A percentile compares a stretch with the other conserved stretches of the same genome.
Conservation (phyloP, 2,113 vertebrate species). For the Vidua chalybeata region DNA sequence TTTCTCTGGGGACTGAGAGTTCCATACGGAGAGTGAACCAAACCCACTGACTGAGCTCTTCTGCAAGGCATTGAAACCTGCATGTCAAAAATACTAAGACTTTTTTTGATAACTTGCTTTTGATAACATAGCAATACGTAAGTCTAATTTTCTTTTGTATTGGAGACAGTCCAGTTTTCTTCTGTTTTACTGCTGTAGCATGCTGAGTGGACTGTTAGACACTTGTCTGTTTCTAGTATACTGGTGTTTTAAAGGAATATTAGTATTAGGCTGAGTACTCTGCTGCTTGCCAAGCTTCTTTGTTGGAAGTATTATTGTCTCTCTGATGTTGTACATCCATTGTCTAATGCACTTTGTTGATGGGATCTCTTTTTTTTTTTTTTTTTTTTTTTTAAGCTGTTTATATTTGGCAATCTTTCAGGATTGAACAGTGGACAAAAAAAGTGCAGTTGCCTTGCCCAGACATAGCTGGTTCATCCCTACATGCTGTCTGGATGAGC, state of each 20-base stretch:
- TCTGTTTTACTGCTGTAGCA: neutral
- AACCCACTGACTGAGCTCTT: neutral
- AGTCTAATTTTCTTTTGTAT: neutral
- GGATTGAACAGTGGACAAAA: neutral
- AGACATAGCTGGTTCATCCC: neutral
- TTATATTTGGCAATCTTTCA: slow-evolving; percentile 31
- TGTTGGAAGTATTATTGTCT: neutral
- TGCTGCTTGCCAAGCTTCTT: slow-evolving; percentile 17
- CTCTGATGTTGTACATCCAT: neutral
- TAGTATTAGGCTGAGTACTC: slow-evolving; percentile 5
- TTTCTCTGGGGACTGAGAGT: neutral
- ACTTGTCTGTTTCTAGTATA: neutral
- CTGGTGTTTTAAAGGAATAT: slow-evolving; percentile 24
- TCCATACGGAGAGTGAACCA: neutral
- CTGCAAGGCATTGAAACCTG: neutral
- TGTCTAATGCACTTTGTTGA: slow-evolving; percentile 32
- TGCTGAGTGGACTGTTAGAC: slow-evolving; percentile 20
- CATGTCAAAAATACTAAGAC: neutral
- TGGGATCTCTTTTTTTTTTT: neutral
- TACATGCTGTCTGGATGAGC: neutral
- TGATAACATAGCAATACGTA: neutral
- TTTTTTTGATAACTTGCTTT: neutral
- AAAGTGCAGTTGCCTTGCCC: neutral
- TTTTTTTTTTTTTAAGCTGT: neutral
- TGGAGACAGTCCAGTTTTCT: neutral